Evolutionary conservation across 1,140 invertebrate species (phyloP), one percentile per base, ranked within the genome.

Genomic region (Ceratosolen solmsi): DNA sequence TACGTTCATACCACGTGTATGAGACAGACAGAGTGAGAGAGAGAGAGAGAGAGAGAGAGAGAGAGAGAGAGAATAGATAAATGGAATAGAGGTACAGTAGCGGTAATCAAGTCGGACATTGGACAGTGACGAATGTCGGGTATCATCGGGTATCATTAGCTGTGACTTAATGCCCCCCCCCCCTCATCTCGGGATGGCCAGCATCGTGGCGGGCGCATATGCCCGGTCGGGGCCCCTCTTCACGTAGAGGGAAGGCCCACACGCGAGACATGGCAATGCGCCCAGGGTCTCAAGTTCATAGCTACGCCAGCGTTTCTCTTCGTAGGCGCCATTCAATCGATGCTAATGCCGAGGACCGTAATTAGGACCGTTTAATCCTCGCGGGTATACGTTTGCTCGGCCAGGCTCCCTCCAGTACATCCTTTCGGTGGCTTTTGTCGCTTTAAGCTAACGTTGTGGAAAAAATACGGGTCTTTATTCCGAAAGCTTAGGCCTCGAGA

Each of bases 91-190:
- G 86, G 87, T 89, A 89, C 88, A 89, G 89, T 89, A 90, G 89
- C 88, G 83, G 87, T 88, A 90, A 90, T 90, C 89, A 89, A 89
- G 87, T 80, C 83, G 86, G 85, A 87, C 87, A 89, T 89, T 87
- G 85, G 89, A 90, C 89, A 90, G 89, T 90, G 89, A 90, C 88
- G 88, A 88, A 90, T 90, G 88, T 87, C 86, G 87, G 86, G 86
- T 89, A 90, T 89, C 88, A 89, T 90, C 87, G 87, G 87, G 88
- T 89, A 89, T 90, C 88, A 90, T 89, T 89, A 89, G 87, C 89
- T 84, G 80, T 84, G 86, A 85, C 86, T 88, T 83, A 84, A 88
- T 85, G 38, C 30, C 46, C 77, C 27, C 70, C 65, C 65, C 58
- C 17, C 41, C 46, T 65, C 3, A 3, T 22, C 13, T 11, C 51